A percentile compares a stretch with the other conserved stretches of the same genome.
These are phyloP conservation scores for Spilarctia lutea DNA, from an alignment of 2,888 invertebrate species.

Conservation along the genomic window DNA sequence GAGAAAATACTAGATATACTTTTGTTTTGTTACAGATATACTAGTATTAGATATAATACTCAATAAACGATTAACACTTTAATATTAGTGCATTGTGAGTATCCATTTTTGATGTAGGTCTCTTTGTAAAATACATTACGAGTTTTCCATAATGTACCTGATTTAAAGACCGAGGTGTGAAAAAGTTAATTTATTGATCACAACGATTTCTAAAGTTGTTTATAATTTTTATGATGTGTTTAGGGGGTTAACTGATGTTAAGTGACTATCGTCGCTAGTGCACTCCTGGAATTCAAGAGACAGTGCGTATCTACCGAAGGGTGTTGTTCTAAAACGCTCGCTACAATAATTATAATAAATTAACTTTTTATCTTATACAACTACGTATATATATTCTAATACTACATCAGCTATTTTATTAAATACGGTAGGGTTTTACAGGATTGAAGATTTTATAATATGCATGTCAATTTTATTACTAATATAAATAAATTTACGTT, in stretches of 20 bases:
- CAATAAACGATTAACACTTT: not conserved
- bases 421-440: constrained; percentile 28
- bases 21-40: not conserved
- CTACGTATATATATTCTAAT: constrained; percentile 17
- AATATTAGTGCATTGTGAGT: not conserved
- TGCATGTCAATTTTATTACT: not conserved
- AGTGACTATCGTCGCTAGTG: not conserved
- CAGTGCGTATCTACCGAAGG: not conserved
- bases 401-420: constrained; percentile 29
- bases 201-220: not conserved
- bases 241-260: too few relatives aligned
- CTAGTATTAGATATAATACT: too few relatives aligned
- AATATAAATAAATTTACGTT: not conserved
- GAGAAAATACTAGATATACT: not conserved
- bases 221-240: not conserved
- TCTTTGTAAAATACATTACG: not conserved
- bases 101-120: constrained; percentile 10
- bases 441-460: constrained; percentile 26
- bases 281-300: not conserved
- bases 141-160: not conserved
- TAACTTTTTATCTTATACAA: not conserved
- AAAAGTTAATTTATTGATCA: not conserved
- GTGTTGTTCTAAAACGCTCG: not conserved
- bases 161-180: not conserved
- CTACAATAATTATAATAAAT: not conserved